These are phyloP conservation scores for Dryobota labecula DNA, from an alignment of 2,888 invertebrate species.

Conservation along the genomic window DNA sequence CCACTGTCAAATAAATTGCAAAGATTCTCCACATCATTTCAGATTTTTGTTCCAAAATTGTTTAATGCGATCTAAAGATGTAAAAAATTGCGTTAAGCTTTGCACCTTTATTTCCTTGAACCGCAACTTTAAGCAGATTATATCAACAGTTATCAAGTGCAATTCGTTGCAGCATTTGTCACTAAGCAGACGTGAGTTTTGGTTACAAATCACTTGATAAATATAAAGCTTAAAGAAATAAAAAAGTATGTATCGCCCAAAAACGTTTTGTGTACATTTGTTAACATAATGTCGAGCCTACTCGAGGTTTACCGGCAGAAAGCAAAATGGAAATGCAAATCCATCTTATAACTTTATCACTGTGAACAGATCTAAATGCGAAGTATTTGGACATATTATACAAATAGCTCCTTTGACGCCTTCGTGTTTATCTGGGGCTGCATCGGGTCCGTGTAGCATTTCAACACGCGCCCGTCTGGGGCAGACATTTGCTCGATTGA, in stretches of 20 bases:
- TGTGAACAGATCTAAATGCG: conserved; percentile 76
- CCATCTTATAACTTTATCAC: conserved; percentile 75
- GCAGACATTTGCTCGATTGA: conserved; percentile 70
- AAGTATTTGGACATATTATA: conserved; percentile 81
- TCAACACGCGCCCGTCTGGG: conserved; percentile 72
- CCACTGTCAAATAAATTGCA: conserved; percentile 91
- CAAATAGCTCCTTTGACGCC: conserved; percentile 86
- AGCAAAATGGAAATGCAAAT: conserved; percentile 67
- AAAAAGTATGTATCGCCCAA: conserved; percentile 56
- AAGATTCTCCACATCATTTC: conserved; percentile 47
- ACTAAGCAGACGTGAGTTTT: conserved; percentile 62
- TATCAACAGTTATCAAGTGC: conserved; percentile 71
- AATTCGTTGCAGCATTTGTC: conserved; percentile 72
- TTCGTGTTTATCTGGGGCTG: conserved; percentile 75
- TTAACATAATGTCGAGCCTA: conserved; percentile 60
- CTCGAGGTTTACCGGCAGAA: conserved; percentile 41
- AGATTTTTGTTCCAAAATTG: conserved; percentile 53
- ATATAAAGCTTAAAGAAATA: conserved; percentile 58
- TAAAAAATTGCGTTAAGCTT: conserved; percentile 70
- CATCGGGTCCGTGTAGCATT: conserved; percentile 76
- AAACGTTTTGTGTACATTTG: conserved; percentile 58
- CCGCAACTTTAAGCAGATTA: conserved; percentile 73
- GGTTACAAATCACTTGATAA: conserved; percentile 65
- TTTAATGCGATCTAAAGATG: conserved; percentile 56
- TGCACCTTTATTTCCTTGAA: conserved; percentile 60